These are phyloP conservation scores for Haliclystus octoradiatus DNA, from an alignment of 30 jellyfish, hydroid and myxozoan species.

Conservation along the genomic window DNA sequence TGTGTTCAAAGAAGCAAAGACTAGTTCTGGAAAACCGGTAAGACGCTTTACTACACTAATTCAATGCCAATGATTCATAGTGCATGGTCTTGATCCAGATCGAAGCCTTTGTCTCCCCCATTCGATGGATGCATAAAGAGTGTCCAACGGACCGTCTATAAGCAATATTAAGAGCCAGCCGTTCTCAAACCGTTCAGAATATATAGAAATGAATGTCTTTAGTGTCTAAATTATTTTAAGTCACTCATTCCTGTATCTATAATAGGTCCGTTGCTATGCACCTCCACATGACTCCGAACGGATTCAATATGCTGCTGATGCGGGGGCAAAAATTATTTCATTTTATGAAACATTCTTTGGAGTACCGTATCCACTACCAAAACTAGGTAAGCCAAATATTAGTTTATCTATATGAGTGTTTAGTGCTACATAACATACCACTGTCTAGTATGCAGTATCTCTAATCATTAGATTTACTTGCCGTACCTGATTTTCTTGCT, in stretches of 20 bases:
- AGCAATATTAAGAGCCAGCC: no score
- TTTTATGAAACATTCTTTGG: conserved; percentile 85
- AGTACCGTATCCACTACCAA: conserved; percentile 83
- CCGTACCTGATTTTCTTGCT: conserved; percentile 98
- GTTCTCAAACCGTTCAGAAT: no score
- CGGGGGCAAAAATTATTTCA: conserved; percentile 58
- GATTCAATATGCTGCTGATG: conserved; percentile 73
- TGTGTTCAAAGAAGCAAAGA: conserved; percentile 50
- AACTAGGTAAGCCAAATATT: conserved; percentile 67
- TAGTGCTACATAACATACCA: not conserved
- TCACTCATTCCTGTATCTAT: not conserved
- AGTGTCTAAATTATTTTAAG: no score
- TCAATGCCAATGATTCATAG: no score
- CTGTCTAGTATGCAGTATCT: not conserved
- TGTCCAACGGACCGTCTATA: no score
- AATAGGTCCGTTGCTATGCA: conserved; percentile 92
- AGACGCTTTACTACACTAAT: no score
- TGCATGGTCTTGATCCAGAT: no score
- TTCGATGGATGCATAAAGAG: no score
- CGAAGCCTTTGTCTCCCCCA: no score
- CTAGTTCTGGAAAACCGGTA: conserved; percentile 83
- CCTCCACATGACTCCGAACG: conserved; percentile 70
- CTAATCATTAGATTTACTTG: conserved; percentile 89
- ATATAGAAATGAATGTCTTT: no score
- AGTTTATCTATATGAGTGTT: not conserved